phyloP scores from a whole-genome alignment of 2,888 invertebrate species.

The Sepioteuthis lessoniana region DNA sequence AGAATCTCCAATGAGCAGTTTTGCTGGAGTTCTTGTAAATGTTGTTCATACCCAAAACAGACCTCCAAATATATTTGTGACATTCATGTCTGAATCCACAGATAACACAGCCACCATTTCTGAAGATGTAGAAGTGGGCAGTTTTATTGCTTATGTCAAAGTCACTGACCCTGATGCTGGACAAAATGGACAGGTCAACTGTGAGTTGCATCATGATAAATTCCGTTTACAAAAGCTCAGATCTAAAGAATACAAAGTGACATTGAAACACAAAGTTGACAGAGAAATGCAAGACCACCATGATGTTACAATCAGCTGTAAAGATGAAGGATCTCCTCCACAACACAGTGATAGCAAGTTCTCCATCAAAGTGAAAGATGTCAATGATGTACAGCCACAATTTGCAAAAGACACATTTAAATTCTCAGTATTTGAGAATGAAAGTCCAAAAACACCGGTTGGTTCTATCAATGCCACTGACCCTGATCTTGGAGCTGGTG shows the following conservation, averaged over 20 bases:
- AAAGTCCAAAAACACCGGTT: not conserved
- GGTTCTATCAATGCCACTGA: constrained; percentile 23
- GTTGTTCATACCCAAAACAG: not conserved
- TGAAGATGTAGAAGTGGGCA: not conserved
- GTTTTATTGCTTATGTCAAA: constrained; percentile 23
- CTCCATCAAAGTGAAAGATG: constrained; percentile 33
- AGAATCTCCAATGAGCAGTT: not conserved
- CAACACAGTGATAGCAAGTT: constrained; percentile 21
- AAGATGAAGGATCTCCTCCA: constrained; percentile 15
- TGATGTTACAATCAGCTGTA: constrained; percentile 23
- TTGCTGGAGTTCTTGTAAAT: not conserved
- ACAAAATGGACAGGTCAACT: not conserved
- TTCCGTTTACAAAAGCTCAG: not conserved
- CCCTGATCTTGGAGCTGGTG: constrained; percentile 7
- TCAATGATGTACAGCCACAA: not conserved
- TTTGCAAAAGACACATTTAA: not conserved
- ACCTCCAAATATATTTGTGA: not conserved
- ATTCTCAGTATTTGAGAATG: not conserved
- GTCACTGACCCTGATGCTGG: not conserved
- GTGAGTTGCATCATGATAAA: constrained; percentile 14
- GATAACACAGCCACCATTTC: not conserved
- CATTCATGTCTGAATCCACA: not conserved
- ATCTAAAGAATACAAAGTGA: constrained; percentile 10
- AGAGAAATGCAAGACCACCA: constrained; percentile 1
- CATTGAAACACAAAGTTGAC: constrained; percentile 23